Evolutionary conservation across 2,888 invertebrate genomes (phyloP).

Genomic region (Celastrina argiolus): DNA sequence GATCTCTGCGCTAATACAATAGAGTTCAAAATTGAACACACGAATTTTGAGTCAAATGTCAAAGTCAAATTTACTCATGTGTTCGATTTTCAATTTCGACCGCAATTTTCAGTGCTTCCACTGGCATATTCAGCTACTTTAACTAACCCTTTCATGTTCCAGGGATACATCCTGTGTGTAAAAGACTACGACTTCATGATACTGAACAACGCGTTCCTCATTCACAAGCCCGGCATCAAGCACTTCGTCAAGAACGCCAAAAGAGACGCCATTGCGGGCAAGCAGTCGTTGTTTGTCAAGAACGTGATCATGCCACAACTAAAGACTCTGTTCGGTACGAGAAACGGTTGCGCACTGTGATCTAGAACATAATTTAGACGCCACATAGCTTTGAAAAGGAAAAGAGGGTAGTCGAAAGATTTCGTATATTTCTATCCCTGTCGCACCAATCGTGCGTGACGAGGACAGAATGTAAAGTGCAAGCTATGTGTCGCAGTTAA

Average conservation of each 20-base stretch:
- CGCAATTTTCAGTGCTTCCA: too few species aligned
- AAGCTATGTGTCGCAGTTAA: not conserved
- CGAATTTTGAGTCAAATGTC: too few species aligned
- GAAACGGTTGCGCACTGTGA: slow-evolving; percentile 88
- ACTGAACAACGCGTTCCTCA: slow-evolving; percentile 94
- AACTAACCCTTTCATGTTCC: slow-evolving; percentile 39
- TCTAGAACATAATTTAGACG: slow-evolving; percentile 29
- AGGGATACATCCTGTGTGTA: slow-evolving; percentile 94
- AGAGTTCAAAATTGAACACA: too few species aligned
- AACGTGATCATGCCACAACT: slow-evolving; percentile 91
- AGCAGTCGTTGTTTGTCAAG: slow-evolving; percentile 86
- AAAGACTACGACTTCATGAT: slow-evolving; percentile 95
- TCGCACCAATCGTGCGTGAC: not conserved
- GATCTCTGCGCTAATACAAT: too few species aligned
- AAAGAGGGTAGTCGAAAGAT: not conserved
- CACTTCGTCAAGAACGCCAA: slow-evolving; percentile 87
- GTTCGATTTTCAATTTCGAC: too few species aligned
- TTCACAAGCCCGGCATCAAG: slow-evolving; percentile 95
- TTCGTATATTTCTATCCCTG: not conserved
- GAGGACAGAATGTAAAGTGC: not conserved
- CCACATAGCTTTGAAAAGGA: not conserved
- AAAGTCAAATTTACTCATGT: too few species aligned
- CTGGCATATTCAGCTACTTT: not conserved
- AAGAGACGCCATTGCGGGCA: slow-evolving; percentile 84
- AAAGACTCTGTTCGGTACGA: slow-evolving; percentile 88